Evolutionary conservation across 1,140 invertebrate species (phyloP), one percentile per base, ranked within the genome.

Genomic region (Lutraria rhynchaena): DNA sequence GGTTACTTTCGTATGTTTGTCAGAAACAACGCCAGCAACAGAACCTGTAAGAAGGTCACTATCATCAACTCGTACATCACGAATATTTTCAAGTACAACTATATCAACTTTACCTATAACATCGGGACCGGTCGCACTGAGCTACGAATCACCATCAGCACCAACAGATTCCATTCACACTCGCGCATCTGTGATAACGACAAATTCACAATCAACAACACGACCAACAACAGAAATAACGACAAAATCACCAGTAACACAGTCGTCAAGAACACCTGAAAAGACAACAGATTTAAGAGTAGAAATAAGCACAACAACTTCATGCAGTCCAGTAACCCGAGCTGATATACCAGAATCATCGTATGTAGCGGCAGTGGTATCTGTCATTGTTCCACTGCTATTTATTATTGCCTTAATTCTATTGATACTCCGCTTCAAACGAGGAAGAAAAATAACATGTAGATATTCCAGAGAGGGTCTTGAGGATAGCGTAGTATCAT

Each of bases 401-500:
- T n/a, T 70, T 17, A 60, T 81, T 33, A 37, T 61, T 61, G 44
- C 41, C 19, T 61, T 71, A 46, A 22, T 61, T 22, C 41, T 37
- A 15, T 11, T 69, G 22, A 35, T 71, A 19, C 35, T 81, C 1
- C 24, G 35, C 17, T 46, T 31, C 22, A 58, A 55, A 22, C 35
- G 77, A 46, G n/a, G n/a, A n/a, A 29, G 67, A 4, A 49, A 37
- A n/a, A 58, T 49, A 53, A 41, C 35, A 35, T 24, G 33, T 3
- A 53, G 65, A 15, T 70, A 49, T 46, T 51, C 37, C 4, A 17
- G 67, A 4, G 65, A 81, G 60, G 19, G 55, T 46, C 71, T 81
- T 70, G 67, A 81, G 33, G 67, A 63, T 70, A 58, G 65, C 0
- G 57, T 81, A 17, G 61, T 81, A 35, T 33, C 19, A 35, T 51